A percentile compares a stretch with the other conserved stretches of the same genome.
phyloP scores from a whole-genome alignment of 1,140 invertebrate species.

The Dreissena polymorpha region DNA sequence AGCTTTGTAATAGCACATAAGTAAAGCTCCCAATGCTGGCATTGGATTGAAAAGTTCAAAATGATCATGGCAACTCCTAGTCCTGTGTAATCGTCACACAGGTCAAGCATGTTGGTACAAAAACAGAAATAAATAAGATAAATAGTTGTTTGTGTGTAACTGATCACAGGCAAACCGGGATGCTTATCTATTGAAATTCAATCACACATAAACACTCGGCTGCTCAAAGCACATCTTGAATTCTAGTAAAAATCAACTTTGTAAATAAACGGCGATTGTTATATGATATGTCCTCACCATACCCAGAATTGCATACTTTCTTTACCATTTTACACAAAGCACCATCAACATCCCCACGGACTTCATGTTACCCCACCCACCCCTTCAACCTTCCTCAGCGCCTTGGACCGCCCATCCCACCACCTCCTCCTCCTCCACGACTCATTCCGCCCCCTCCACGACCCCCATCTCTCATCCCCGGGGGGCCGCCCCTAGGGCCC shows the following conservation, averaged over 20 bases:
- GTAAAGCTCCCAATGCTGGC: neutral
- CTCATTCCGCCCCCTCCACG: conserved; percentile 59
- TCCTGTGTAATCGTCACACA: conserved; percentile 16
- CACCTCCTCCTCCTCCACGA: conserved; percentile 55
- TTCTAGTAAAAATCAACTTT: neutral
- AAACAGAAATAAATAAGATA: conserved; percentile 1
- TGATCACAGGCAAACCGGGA: conserved; percentile 6
- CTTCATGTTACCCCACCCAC: neutral
- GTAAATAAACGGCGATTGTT: neutral
- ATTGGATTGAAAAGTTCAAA: neutral
- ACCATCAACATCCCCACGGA: conserved; percentile 53
- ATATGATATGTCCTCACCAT: conserved; percentile 53
- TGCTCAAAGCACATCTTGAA: neutral
- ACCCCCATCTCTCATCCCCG: conserved; percentile 51
- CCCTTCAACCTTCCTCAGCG: conserved; percentile 46
- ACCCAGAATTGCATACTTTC: conserved; percentile 74
- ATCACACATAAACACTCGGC: neutral
- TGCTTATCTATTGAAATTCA: neutral
- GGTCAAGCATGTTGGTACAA: neutral
- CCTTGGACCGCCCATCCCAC: conserved; percentile 60
- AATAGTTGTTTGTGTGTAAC: neutral
- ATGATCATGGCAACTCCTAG: conserved; percentile 58
- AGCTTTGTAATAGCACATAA: conserved; percentile 50
- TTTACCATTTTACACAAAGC: conserved; percentile 55
- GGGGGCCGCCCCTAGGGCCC: conserved; percentile 51